These are phyloP conservation scores for Pantherophis vulpinus DNA, from an alignment of 2,797 vertebrate genomes.

Conservation along the genomic window DNA sequence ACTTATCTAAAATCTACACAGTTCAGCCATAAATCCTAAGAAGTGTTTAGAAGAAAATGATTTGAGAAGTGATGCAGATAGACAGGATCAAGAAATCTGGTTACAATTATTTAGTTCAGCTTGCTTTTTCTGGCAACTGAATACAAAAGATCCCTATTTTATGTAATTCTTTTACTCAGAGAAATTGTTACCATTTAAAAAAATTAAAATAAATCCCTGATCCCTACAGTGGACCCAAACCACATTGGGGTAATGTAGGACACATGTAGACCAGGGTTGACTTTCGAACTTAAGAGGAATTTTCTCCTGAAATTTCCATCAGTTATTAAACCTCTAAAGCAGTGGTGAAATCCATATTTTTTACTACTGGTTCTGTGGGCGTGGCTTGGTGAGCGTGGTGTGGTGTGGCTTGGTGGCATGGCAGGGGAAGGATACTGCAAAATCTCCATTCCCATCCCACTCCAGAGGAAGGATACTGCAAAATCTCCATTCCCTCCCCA, in stretches of 20 bases:
- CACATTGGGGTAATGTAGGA: conserved; percentile 35
- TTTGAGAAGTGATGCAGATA: conserved; percentile 38
- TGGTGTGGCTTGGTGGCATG: too few species aligned
- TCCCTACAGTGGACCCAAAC: conserved; percentile 35
- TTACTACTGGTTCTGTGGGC: too few species aligned
- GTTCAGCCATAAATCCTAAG: conserved; percentile 22
- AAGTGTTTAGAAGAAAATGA: conserved; percentile 29
- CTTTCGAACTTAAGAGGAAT: conserved; percentile 49
- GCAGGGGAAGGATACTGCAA: too few species aligned
- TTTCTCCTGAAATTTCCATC: conserved; percentile 57
- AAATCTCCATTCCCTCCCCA: too few species aligned
- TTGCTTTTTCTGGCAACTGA: conserved; percentile 54
- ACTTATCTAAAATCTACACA: conserved; percentile 20
- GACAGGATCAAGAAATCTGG: conserved; percentile 43
- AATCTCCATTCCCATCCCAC: too few species aligned
- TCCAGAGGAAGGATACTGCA: too few species aligned
- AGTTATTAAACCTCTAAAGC: conserved; percentile 34
- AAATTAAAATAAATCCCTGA: conserved; percentile 51
- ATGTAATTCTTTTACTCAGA: conserved; percentile 49
- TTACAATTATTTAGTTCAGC: conserved; percentile 53
- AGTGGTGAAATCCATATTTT: too few species aligned
- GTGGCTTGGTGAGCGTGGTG: too few species aligned
- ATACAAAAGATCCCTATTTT: conserved; percentile 53
- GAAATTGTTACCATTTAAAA: conserved; percentile 50
- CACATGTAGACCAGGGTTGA: conserved; percentile 22